These are phyloP conservation scores for Clarias macrocephalus DNA, from an alignment of 2,113 vertebrate species.

Conservation along the genomic window DNA sequence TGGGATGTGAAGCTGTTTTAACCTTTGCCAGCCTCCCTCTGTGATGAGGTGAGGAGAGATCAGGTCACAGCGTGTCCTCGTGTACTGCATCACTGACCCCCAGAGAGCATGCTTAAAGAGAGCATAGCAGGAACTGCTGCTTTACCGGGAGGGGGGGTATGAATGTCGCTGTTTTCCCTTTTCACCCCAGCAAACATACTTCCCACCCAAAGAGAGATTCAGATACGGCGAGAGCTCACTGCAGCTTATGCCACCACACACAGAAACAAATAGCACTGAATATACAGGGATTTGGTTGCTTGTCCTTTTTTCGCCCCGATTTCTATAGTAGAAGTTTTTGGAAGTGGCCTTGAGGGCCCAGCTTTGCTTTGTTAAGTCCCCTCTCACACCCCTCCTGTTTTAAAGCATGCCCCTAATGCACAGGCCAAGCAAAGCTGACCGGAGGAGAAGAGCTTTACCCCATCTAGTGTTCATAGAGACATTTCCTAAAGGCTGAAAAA, in stretches of 20 bases:
- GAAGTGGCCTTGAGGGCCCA: conserved; percentile 86
- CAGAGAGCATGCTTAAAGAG: conserved; percentile 83
- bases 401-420: conserved; percentile 84
- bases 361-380: conserved; percentile 51
- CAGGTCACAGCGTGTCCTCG: conserved; percentile 88
- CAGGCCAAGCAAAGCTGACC: conserved; percentile 77
- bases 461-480: conserved; percentile 92
- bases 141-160: conserved; percentile 85
- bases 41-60: conserved; percentile 89
- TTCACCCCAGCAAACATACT: conserved; percentile 86
- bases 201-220: conserved; percentile 86
- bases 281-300: conserved; percentile 88
- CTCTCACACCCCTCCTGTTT: conserved; percentile 75
- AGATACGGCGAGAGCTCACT: conserved; percentile 75
- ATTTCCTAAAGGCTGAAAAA: conserved; percentile 66
- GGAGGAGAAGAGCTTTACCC: conserved; percentile 85
- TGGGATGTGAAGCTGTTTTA: conserved; percentile 86
- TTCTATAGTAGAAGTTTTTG: conserved; percentile 87
- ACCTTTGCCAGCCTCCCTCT: conserved; percentile 93
- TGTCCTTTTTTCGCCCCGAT: conserved; percentile 89
- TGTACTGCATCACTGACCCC: conserved; percentile 89
- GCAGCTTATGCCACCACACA: conserved; percentile 63
- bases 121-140: conserved; percentile 85
- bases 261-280: conserved; percentile 66
- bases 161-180: conserved; percentile 86